These are phyloP conservation scores for Cinclus cinclus DNA, from an alignment of 2,113 vertebrate species.

Conservation along the genomic window DNA sequence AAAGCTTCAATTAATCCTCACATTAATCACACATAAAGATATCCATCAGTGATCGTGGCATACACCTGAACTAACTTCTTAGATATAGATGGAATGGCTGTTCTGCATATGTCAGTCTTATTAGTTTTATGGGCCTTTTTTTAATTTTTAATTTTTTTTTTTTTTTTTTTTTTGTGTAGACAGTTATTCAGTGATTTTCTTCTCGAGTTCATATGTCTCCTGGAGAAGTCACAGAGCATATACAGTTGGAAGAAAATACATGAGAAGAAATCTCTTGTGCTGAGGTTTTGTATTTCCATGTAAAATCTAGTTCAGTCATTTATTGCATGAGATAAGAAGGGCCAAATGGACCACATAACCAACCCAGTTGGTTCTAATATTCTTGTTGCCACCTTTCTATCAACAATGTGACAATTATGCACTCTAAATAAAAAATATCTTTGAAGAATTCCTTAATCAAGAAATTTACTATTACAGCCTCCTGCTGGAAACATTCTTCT, in stretches of 20 bases:
- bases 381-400: conserved; percentile 13
- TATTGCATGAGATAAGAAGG: not conserved
- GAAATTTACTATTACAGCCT: conserved; percentile 23
- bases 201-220: not conserved
- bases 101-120: not conserved
- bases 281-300: not conserved
- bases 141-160: not conserved
- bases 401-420: not conserved
- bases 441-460: conserved; percentile 41
- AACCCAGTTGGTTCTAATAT: not conserved
- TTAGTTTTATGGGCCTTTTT: fast-evolving
- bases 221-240: not conserved
- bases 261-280: not conserved
- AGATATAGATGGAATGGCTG: not conserved
- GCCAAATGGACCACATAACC: not conserved
- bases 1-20: not conserved
- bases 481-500: conserved; percentile 54
- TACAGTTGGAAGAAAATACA: not conserved
- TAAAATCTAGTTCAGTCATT: not conserved
- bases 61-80: not conserved
- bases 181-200: conserved; percentile 33
- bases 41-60: not conserved
- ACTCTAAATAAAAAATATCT: conserved; percentile 36
- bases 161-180: not conserved
- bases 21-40: not conserved